Conservation (phyloP, 2,797 vertebrate genomes). For the Amazona finschi region DNA sequence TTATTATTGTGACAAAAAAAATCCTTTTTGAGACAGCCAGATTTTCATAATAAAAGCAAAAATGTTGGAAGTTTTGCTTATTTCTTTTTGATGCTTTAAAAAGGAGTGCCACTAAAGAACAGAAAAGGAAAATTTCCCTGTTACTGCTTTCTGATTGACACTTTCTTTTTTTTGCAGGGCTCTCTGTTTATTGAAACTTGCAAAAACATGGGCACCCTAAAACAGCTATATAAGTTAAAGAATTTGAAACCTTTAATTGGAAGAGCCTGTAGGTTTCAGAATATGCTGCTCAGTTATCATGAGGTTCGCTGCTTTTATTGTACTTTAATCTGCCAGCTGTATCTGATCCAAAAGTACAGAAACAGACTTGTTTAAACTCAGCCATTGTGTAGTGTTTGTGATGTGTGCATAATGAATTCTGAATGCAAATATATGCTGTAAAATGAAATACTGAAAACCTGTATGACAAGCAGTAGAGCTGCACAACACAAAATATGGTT, state of each 20-base stretch:
- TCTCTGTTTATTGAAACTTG: background rate
- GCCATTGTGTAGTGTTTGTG: constrained; percentile 48
- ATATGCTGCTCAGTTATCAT: constrained; percentile 9
- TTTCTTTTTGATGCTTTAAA: background rate
- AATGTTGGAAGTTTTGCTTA: background rate
- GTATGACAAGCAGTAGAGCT: constrained; percentile 50
- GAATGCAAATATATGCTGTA: constrained; percentile 59
- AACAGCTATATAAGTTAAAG: background rate
- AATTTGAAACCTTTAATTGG: constrained; percentile 33
- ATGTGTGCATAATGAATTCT: constrained; percentile 56
- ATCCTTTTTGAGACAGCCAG: background rate
- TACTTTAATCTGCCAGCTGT: constrained; percentile 41
- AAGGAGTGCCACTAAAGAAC: background rate
- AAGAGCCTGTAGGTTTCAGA: constrained; percentile 22
- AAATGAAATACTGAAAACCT: constrained; percentile 47
- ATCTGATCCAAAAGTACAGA: constrained; percentile 51
- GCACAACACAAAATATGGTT: constrained; percentile 46
- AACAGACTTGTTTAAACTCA: constrained; percentile 63
- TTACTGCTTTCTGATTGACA: background rate
- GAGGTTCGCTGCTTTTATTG: constrained; percentile 39
- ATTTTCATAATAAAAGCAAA: background rate
- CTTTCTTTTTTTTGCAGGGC: background rate
- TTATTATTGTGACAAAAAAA: background rate
- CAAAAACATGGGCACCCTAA: background rate
- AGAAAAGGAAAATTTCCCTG: background rate